Conservation (phyloP, 2,888 invertebrate genomes). For the Tiliacea citrago region DNA sequence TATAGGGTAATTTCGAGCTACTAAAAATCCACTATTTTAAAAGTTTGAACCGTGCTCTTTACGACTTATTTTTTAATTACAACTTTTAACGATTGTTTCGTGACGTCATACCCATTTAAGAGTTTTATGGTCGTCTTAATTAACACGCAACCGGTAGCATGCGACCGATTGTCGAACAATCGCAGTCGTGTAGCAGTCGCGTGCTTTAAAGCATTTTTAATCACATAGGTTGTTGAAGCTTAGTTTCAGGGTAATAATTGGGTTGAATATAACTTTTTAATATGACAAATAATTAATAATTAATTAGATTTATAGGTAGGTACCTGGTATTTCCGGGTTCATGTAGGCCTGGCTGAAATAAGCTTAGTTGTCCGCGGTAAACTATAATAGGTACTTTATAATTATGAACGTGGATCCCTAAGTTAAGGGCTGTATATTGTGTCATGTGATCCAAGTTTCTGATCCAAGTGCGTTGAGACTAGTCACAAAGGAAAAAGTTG, state of each 20-base stretch:
- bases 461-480: neutral
- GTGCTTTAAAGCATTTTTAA: slow-evolving; percentile 43
- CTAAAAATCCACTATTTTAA: neutral
- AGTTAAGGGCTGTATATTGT: neutral
- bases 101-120: slow-evolving; percentile 52
- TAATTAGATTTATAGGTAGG: slow-evolving; percentile 17
- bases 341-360: neutral
- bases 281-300: slow-evolving; percentile 31
- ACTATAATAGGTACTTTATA: no score
- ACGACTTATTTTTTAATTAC: slow-evolving; percentile 57
- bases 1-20: no score
- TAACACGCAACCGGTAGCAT: slow-evolving; percentile 61
- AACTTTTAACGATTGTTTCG: slow-evolving; percentile 53
- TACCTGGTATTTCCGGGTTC: slow-evolving; percentile 11
- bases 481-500: neutral
- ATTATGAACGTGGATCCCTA: neutral
- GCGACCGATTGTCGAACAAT: slow-evolving; percentile 44
- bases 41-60: slow-evolving; percentile 27
- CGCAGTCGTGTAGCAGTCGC: slow-evolving; percentile 39
- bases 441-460: no score
- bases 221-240: slow-evolving; percentile 12
- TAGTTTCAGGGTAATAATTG: slow-evolving; percentile 35
- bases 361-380: no score
- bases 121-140: slow-evolving; percentile 57
- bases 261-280: slow-evolving; percentile 26